Base-by-base conservation (phyloP, 1,140 invertebrate genomes). In the Atta cephalotes region DNA sequence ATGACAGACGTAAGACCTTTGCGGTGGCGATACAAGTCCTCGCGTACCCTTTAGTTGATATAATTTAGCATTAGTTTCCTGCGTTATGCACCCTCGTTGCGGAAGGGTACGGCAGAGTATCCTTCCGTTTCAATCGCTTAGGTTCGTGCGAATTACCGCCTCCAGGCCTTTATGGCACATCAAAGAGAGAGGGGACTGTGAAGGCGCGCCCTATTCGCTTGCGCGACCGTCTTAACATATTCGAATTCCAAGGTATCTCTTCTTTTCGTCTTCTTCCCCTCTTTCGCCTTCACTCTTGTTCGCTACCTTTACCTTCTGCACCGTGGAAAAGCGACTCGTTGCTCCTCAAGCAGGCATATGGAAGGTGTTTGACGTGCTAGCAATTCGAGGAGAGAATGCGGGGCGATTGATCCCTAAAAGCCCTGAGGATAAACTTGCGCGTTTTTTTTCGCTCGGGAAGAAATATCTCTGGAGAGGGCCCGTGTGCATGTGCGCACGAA, bases 71-170 rank as follows among this genome's bases (percentile, higher is more conserved):
- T 63, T 74, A 62, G 68, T 82, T 62, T 62, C 56, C 68, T 49
- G 56, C 56, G 31, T 62, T n/a, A 4, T 35, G 49, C 78, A 25
- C 45, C 76, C 76, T 79, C 66, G 66, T 14, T 58, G 12, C 25
- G 56, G 68, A 82, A 18, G 56, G 78, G 25, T 49, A 60, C 66
- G n/a, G 63, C 85, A n/a, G 21, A 82, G 60, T 77, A 25, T 0
- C 25, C 82, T 76, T 74, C 76, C 87, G 70, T 86, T 91, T 87
- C 80, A 87, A 91, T 91, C 88, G 89, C 86, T 91, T 89, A 86
- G 65, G 87, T 85, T 88, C 81, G 90, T 84, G 87, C 90, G 90
- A 92, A 92, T 92, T 92, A 92, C 79, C 82, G 82, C 88, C 90
- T 86, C 68, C 77, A 71, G 87, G 85, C 56, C 85, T 87, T 84